Conservation (phyloP, 1,140 invertebrate species). For the Aphaenogaster rudis region DNA sequence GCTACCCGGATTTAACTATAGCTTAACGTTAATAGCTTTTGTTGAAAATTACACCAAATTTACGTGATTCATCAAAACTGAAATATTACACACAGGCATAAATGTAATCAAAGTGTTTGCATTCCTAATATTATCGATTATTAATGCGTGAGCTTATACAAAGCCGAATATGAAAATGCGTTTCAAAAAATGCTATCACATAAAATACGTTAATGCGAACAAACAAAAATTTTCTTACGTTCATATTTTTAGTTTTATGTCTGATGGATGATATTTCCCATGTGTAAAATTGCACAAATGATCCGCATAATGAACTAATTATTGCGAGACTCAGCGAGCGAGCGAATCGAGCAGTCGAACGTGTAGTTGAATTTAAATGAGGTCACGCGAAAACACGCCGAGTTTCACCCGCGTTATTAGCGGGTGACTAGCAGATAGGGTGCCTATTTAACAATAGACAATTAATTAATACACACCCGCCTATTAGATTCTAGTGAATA, state of each 20-base stretch:
- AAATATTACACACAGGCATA: not conserved
- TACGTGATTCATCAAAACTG: not conserved
- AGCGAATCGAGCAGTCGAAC: slow-evolving; percentile 29
- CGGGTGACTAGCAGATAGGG: slow-evolving; percentile 6
- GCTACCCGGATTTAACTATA: not conserved
- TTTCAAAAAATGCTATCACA: not conserved
- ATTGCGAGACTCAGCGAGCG: not conserved
- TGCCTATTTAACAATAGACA: slow-evolving; percentile 31
- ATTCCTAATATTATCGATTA: not conserved
- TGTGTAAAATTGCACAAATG: slow-evolving; percentile 8
- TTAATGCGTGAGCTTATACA: not conserved
- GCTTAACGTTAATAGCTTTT: not conserved
- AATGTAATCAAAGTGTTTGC: not conserved
- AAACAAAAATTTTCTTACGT: not conserved
- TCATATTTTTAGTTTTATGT: not conserved
- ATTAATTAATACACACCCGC: slow-evolving; percentile 46
- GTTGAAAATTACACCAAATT: not conserved
- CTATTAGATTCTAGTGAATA: slow-evolving; percentile 28
- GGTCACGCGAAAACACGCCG: slow-evolving; percentile 35
- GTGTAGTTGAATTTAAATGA: slow-evolving; percentile 55
- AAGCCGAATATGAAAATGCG: not conserved
- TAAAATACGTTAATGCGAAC: not conserved
- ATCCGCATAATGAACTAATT: slow-evolving; percentile 43
- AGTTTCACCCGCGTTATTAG: slow-evolving; percentile 40
- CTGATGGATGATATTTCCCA: not conserved